Base-by-base conservation (phyloP, 1,140 invertebrate species). In the Asbolus verrucosus region DNA sequence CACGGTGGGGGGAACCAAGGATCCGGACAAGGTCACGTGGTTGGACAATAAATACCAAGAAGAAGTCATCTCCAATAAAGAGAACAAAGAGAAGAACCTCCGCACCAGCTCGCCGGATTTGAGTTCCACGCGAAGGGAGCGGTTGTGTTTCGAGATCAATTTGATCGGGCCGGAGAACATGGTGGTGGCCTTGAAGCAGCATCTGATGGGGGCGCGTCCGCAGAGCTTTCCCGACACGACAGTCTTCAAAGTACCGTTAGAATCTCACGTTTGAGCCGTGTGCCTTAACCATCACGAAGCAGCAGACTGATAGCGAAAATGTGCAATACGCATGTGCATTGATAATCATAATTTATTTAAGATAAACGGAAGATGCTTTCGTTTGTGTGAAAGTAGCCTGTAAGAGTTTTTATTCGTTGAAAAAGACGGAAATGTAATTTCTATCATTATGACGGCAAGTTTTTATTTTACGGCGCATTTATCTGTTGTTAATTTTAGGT, bases 1-100 rank as follows among this genome's bases (percentile, higher is more conserved):
- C 81, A 97, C 94, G 0, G 94, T 97, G 0, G 94, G 94, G 21
- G 94, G 94, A 11, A 93, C 92, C 0, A 92, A 94, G 78, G 94
- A 96, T 79, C 92, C 90, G 19, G 89, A 90, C 75, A 89, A 91
- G 73, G 83, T 90, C 46, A 85, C 81, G 54, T 90, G 84, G 85
- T 75, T 72, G 54, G 86, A 86, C 63, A 87, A 85, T 70, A 83
- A 85, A 65, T 70, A 85, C 21, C 82, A 86, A 61, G 81, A 84
- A 62, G 82, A 84, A 31, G 82, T 86, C 72, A 77, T 83, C 75
- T 75, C 86, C 71, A 83, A 84, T 73, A 79, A 83, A 71, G 81
- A 81, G 79, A 80, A 83, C 65, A 80, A 82, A 65, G 82, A 83
- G 71, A 84, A 83, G 50, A 83, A 85, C 39, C 72, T 88, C 1